A percentile compares a stretch with the other conserved stretches of the same genome.
Conservation (phyloP, 2,113 vertebrate species). For the Gymnocephalus cernua region DNA sequence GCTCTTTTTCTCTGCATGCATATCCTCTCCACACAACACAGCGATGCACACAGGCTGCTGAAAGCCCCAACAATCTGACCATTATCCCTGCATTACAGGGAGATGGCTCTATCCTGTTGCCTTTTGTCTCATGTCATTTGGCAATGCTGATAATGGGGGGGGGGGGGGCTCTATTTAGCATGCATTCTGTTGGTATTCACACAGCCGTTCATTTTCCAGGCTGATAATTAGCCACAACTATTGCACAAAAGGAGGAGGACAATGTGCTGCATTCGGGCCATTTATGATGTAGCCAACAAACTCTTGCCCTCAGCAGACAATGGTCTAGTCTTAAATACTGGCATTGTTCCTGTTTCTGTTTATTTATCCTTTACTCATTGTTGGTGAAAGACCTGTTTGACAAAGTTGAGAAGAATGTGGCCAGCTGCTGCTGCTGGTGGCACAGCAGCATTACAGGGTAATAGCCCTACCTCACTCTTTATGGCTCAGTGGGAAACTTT, state of each 20-base stretch:
- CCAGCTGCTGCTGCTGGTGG: conserved; percentile 54
- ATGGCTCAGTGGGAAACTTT: conserved; percentile 53
- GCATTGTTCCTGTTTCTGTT: conserved; percentile 40
- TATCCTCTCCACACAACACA: conserved; percentile 56
- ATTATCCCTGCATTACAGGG: conserved; percentile 72
- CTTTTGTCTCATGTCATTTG: conserved; percentile 80
- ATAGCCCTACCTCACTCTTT: conserved; percentile 38
- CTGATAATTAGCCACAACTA: conserved; percentile 74
- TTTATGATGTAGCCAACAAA: conserved; percentile 48
- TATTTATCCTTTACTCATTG: conserved; percentile 48
- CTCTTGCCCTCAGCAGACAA: conserved; percentile 38
- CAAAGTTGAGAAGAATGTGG: conserved; percentile 32
- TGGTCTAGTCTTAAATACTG: conserved; percentile 36
- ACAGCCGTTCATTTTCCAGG: conserved; percentile 69
- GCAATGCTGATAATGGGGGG: conserved; percentile 69
- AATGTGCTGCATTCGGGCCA: conserved; percentile 59
- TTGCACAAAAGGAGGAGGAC: conserved; percentile 66
- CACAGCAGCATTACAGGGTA: conserved; percentile 26
- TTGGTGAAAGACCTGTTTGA: conserved; percentile 56
- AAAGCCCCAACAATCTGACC: conserved; percentile 67
- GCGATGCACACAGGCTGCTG: conserved; percentile 48
- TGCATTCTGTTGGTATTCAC: conserved; percentile 60
- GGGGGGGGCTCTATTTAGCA: conserved; percentile 46
- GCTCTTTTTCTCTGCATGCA: conserved; percentile 57
- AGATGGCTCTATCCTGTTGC: conserved; percentile 73